These are phyloP conservation scores for Pyxicephalus adspersus DNA, from an alignment of 2,113 vertebrate genomes.

Conservation along the genomic window DNA sequence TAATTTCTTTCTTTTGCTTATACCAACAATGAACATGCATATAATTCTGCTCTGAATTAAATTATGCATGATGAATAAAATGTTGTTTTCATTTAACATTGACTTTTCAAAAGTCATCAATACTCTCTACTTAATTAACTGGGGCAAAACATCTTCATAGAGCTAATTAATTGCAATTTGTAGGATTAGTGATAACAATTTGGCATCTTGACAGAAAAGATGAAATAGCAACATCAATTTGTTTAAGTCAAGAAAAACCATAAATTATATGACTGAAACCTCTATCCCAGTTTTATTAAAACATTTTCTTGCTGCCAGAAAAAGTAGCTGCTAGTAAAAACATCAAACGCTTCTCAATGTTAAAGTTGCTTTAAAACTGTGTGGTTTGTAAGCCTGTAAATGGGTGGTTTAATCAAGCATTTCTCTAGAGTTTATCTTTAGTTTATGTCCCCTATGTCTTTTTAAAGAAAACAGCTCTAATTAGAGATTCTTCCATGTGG, in stretches of 20 bases:
- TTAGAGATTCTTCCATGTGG: no score
- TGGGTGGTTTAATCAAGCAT: no score
- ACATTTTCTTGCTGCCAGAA: background rate
- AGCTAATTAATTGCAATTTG: conserved; percentile 66
- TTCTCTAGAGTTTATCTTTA: no score
- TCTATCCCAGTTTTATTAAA: background rate
- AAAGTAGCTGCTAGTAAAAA: no score
- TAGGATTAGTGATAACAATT: conserved; percentile 66
- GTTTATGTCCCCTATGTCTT: no score
- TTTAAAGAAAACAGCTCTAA: no score
- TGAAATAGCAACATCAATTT: conserved; percentile 39
- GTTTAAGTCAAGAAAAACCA: conserved; percentile 57
- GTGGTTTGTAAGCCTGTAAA: no score
- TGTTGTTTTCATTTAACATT: conserved; percentile 30
- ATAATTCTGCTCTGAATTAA: background rate
- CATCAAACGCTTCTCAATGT: no score
- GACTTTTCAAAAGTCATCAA: conserved; percentile 43
- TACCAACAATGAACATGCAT: background rate
- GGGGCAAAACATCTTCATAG: conserved; percentile 66
- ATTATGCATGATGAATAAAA: background rate
- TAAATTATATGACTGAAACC: background rate
- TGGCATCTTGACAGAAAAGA: conserved; percentile 63
- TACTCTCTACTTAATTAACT: conserved; percentile 52
- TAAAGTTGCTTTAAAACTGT: no score
- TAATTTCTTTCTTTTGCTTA: background rate